Conservation (phyloP, 2,113 vertebrate genomes). For the Platichthys flesus region DNA sequence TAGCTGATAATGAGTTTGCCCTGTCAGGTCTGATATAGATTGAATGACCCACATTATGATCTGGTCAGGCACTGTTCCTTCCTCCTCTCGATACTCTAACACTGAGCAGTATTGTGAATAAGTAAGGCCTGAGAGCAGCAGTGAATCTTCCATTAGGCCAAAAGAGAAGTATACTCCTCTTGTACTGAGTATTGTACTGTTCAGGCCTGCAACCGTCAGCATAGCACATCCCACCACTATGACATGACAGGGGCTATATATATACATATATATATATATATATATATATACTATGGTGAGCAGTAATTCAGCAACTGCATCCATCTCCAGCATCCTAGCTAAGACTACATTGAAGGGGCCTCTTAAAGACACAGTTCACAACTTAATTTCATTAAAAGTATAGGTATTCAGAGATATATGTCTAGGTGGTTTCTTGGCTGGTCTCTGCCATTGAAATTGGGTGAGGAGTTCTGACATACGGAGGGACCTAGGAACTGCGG, state of each 20-base stretch:
- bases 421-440: too few species aligned
- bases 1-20: conserved; percentile 54
- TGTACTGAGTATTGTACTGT: conserved; percentile 65
- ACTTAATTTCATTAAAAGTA: neutral
- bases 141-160: conserved; percentile 69
- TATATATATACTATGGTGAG: conserved; percentile 37
- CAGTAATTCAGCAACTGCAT: too few species aligned
- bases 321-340: too few species aligned
- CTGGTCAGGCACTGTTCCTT: conserved; percentile 23
- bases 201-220: conserved; percentile 56
- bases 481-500: too few species aligned
- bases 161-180: conserved; percentile 47
- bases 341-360: neutral
- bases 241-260: conserved; percentile 47
- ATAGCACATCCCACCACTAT: conserved; percentile 51
- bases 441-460: too few species aligned
- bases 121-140: conserved; percentile 47
- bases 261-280: conserved; percentile 48
- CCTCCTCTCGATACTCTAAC: conserved; percentile 39
- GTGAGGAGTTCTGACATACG: too few species aligned
- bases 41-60: conserved; percentile 63
- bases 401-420: too few species aligned
- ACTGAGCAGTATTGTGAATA: conserved; percentile 42
- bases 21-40: conserved; percentile 57
- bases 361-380: conserved; percentile 37